phyloP scores from a whole-genome alignment of 2,113 vertebrate genomes.

The Hystrix brachyura region DNA sequence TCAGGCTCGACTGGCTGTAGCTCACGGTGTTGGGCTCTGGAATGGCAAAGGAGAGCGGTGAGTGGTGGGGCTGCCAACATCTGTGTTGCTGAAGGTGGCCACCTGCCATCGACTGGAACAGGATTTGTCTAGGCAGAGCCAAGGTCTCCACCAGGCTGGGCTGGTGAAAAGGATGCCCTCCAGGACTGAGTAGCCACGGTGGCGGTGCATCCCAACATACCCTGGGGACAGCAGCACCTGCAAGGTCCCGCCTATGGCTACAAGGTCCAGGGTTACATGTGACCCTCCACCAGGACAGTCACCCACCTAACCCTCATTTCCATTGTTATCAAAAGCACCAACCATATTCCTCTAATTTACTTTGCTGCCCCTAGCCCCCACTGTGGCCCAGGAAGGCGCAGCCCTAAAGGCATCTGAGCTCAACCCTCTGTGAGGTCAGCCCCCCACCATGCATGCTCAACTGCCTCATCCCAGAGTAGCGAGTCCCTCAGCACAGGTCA shows the following conservation, averaged over 20 bases:
- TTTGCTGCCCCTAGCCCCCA: not conserved
- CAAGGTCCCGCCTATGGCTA: not conserved
- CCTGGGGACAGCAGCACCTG: not conserved
- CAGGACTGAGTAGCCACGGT: not conserved
- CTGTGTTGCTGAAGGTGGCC: rapidly evolving
- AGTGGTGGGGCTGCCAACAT: rapidly evolving
- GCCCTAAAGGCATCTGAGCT: not conserved
- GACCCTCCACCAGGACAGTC: not conserved
- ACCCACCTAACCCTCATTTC: not conserved
- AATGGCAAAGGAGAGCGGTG: conserved; percentile 44
- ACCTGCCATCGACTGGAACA: rapidly evolving
- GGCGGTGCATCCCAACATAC: rapidly evolving
- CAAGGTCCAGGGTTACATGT: not conserved
- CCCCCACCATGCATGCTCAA: not conserved
- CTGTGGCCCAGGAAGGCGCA: rapidly evolving
- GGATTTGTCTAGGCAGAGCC: not conserved
- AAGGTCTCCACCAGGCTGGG: not conserved
- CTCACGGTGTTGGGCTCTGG: conserved; percentile 93
- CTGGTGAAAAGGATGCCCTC: not conserved
- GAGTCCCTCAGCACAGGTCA: rapidly evolving
- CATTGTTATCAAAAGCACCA: not conserved
- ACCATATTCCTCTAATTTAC: not conserved
- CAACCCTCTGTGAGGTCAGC: not conserved
- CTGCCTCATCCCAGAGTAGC: not conserved
- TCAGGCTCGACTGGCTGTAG: conserved; percentile 97